Evolutionary conservation across 2,888 invertebrate genomes (phyloP), one percentile per base, ranked within the genome.

Genomic region (Tenthredo notha): DNA sequence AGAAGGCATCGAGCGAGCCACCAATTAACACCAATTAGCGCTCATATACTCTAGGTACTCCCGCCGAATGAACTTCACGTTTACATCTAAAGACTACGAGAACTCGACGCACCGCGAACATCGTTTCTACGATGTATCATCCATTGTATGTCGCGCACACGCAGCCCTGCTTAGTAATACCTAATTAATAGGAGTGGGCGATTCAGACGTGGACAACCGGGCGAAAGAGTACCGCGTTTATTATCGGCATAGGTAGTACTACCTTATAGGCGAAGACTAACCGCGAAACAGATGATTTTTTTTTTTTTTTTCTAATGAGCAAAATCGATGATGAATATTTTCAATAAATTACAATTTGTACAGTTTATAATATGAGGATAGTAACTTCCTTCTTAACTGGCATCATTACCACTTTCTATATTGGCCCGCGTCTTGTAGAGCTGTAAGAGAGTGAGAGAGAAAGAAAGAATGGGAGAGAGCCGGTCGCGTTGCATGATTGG

Each of bases 21-120:
- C 90, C 92, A 93, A 93, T 93, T 93, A 93, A 92, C 93, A 93
- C 92, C 93, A 93, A 93, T 93, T 93, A 93, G 90, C 91, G 91
- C 90, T 92, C 92, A 92, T 93, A 92, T 92, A 91, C 91, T 91
- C 91, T 92, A 92, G 92, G 92, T 92, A 92, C 88, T 87, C 86
- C 85, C 84, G 82, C 86, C 84, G 87, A 87, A 86, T 87, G 87
- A 89, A 88, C 89, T 88, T 90, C 87, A 87, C 89, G 87, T 90
- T 89, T 88, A 86, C 86, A 87, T 86, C 87, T 86, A 74, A n/a
- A 83, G 29, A 33, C 37, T 58, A 54, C 82, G n/a, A 29, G 82
- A 82, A 9, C 83, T n/a, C 47, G 47, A 47, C 65, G n/a, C 83
- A 61, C 83, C 67, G 83, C 47, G 67, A 70, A 29, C 67, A 21